phyloP scores from a whole-genome alignment of 2,888 invertebrate genomes.

The Nymphalis polychloros region DNA sequence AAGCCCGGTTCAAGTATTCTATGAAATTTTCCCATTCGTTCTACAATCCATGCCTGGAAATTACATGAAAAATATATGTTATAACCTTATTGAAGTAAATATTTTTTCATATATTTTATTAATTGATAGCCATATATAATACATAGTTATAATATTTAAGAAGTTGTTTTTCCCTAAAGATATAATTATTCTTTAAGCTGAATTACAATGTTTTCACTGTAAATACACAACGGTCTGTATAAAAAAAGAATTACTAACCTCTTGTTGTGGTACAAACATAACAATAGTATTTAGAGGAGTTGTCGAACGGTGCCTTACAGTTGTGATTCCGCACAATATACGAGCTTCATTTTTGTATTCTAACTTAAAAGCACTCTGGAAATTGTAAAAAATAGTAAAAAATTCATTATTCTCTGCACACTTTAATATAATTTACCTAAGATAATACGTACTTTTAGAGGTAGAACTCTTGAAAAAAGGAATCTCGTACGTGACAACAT shows the following conservation, averaged over 20 bases:
- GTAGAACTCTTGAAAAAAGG: slow-evolving; percentile 60
- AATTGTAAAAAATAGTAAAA: slow-evolving; percentile 41
- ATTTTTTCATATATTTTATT: background rate
- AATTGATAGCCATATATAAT: too few species aligned
- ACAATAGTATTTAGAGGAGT: slow-evolving; percentile 95
- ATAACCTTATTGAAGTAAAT: background rate
- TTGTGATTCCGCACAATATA: slow-evolving; percentile 61
- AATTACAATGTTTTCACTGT: too few species aligned
- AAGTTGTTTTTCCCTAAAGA: too few species aligned
- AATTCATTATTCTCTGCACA: background rate
- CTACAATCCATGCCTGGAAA: slow-evolving; percentile 96
- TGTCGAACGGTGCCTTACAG: slow-evolving; percentile 74
- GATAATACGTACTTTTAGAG: slow-evolving; percentile 58
- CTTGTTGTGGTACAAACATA: slow-evolving; percentile 99
- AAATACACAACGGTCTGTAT: too few species aligned
- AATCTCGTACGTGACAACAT: slow-evolving; percentile 76
- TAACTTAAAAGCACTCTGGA: slow-evolving; percentile 67
- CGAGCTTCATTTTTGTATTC: slow-evolving; percentile 71
- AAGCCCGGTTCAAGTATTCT: slow-evolving; percentile 96
- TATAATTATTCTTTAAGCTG: too few species aligned
- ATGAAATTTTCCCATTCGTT: slow-evolving; percentile 98
- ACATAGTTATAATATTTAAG: too few species aligned
- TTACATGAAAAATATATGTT: background rate
- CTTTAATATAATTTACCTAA: slow-evolving; percentile 12
- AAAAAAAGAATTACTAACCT: slow-evolving; percentile 79